Evolutionary conservation across 2,888 invertebrate species (phyloP).

Genomic region (Cynaeus angustus): DNA sequence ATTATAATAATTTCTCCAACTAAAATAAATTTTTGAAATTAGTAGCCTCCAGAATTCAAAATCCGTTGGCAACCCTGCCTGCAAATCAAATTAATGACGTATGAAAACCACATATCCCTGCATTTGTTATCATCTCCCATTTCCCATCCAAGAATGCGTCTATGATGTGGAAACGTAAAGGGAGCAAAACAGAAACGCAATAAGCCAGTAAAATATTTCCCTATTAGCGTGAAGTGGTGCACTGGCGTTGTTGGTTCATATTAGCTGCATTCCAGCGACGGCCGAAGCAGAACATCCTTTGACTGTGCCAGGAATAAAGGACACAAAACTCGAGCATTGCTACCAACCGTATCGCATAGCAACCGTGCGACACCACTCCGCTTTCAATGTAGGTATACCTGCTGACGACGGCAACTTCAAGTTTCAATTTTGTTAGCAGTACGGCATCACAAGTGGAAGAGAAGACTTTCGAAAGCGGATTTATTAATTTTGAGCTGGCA

Average conservation of each 20-base stretch:
- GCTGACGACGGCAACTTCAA: constrained; percentile 39
- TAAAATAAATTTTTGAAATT: too few species aligned
- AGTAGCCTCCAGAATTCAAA: too few species aligned
- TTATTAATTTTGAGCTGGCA: constrained; percentile 40
- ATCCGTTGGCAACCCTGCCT: too few species aligned
- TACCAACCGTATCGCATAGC: constrained; percentile 44
- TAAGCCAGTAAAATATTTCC: constrained; percentile 51
- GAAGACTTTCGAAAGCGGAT: constrained; percentile 48
- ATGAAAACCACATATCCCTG: too few species aligned
- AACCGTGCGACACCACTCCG: constrained; percentile 39
- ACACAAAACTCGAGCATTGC: constrained; percentile 46
- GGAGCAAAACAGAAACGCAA: constrained; percentile 44
- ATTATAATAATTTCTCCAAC: too few species aligned
- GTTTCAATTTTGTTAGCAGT: constrained; percentile 47
- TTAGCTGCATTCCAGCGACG: constrained; percentile 54
- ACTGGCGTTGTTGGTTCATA: constrained; percentile 48
- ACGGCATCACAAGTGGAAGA: constrained; percentile 46
- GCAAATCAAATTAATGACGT: too few species aligned
- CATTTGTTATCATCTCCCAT: neutral
- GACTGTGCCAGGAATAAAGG: constrained; percentile 44
- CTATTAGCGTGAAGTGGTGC: constrained; percentile 48
- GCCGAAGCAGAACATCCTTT: constrained; percentile 49
- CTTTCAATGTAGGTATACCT: constrained; percentile 1
- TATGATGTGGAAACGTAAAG: constrained; percentile 10
- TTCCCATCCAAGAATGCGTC: constrained; percentile 3